Percentiles rank a stretch among this genome's conserved stretches.
Evolutionary conservation across 35 echinoderm and acorn worm genomes (phyloP).

Genomic region (Ophioderma brevispina): DNA sequence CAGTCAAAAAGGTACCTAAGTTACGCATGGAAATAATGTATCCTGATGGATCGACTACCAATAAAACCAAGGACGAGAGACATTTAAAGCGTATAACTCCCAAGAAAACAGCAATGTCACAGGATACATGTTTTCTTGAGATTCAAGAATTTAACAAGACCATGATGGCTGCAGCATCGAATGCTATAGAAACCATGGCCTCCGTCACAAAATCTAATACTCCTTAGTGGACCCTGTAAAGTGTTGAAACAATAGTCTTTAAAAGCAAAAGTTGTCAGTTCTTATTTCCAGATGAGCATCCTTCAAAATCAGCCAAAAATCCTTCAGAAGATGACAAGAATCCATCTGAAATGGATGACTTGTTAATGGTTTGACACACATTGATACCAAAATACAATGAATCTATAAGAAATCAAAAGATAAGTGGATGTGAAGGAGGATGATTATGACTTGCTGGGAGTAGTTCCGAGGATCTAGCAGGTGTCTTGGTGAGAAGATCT

Average conservation of each 20-base stretch:
- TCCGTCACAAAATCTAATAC: too few relatives aligned
- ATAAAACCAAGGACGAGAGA: not conserved
- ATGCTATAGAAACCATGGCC: too few relatives aligned
- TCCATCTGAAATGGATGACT: not conserved
- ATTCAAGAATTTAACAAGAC: not conserved
- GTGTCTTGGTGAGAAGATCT: not conserved
- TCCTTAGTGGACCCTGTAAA: too few relatives aligned
- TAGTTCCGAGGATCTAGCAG: not conserved
- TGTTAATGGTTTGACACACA: too few relatives aligned
- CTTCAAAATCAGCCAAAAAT: not conserved
- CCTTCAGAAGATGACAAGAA: not conserved
- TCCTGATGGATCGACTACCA: not conserved
- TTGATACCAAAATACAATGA: not conserved
- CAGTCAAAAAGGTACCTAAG: not conserved
- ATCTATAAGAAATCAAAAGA: not conserved
- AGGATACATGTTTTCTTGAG: not conserved
- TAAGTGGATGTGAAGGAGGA: not conserved
- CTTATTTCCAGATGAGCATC: too few relatives aligned
- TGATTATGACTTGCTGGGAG: not conserved
- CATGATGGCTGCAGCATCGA: not conserved
- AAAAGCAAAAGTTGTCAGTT: too few relatives aligned
- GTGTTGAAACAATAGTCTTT: too few relatives aligned
- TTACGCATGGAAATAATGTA: not conserved
- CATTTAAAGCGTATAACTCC: not conserved
- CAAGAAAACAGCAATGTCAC: not conserved